Conservation (phyloP, 2,888 invertebrate species). For the Seira musarum region DNA sequence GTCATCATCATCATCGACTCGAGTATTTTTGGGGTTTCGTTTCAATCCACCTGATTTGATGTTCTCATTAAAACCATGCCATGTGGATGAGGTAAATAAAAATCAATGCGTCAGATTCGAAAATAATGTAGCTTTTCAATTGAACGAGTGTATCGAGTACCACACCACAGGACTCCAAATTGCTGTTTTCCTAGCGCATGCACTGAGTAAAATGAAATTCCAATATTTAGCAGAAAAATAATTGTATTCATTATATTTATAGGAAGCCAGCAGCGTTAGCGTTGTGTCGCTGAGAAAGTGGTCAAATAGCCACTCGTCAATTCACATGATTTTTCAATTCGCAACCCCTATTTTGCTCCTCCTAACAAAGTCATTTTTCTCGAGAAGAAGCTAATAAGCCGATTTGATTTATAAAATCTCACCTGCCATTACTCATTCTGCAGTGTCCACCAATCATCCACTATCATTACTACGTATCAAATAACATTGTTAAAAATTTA, state of each 20-base stretch:
- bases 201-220: background rate
- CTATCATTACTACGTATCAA: slow-evolving; percentile 26
- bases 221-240: slow-evolving; percentile 12
- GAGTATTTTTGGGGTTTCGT: background rate
- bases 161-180: slow-evolving; percentile 30
- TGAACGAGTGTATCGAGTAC: background rate
- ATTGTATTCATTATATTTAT: slow-evolving; percentile 9
- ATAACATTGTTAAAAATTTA: slow-evolving; percentile 13
- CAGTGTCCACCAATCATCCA: background rate
- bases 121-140: background rate
- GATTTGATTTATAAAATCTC: slow-evolving; percentile 2
- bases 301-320: slow-evolving; percentile 28
- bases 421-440: background rate
- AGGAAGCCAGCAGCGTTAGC: background rate
- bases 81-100: background rate
- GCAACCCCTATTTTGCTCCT: background rate
- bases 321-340: background rate
- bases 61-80: background rate
- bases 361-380: background rate
- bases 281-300: slow-evolving; percentile 25
- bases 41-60: background rate
- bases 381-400: background rate
- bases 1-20: too few relatives aligned
- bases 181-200: background rate
- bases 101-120: background rate